Evolutionary conservation across 2,797 vertebrate species (phyloP).

Genomic region (Arrhamphus sclerolepis): DNA sequence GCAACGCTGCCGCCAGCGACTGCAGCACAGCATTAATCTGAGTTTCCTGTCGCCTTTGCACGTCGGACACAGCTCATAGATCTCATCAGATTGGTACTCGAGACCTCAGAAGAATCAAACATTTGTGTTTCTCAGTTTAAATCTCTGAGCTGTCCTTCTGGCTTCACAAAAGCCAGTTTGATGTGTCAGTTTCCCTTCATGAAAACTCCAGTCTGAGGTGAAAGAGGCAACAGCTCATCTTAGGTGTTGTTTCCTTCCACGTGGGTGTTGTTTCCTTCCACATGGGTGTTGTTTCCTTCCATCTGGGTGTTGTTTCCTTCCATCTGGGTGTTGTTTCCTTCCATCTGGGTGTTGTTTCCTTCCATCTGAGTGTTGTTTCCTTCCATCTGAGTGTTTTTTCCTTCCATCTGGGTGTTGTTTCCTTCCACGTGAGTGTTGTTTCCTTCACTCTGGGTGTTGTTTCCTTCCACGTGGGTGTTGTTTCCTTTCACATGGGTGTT

Average conservation of each 20-base stretch:
- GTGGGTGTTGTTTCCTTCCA: no score
- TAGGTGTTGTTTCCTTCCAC: background rate
- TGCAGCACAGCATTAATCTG: slow-evolving; percentile 26
- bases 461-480: no score
- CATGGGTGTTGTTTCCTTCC: no score
- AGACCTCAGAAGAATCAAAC: background rate
- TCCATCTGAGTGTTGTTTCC: no score
- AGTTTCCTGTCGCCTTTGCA: slow-evolving; percentile 6
- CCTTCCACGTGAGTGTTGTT: no score
- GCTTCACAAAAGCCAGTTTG: background rate
- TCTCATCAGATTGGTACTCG: slow-evolving; percentile 12
- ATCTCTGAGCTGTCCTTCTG: background rate
- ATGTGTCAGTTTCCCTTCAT: slow-evolving; percentile 18
- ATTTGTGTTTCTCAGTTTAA: background rate
- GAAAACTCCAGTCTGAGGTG: background rate
- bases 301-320: no score
- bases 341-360: no score
- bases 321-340: no score
- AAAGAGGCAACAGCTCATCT: slow-evolving; percentile 14
- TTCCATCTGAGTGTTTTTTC: no score
- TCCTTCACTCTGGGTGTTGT: no score
- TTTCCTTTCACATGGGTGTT: no score
- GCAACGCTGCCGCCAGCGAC: slow-evolving; percentile 32
- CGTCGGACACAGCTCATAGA: slow-evolving; percentile 21
- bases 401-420: no score